Conservation (phyloP, 2,888 invertebrate genomes). For the Drosophila buzzatii region DNA sequence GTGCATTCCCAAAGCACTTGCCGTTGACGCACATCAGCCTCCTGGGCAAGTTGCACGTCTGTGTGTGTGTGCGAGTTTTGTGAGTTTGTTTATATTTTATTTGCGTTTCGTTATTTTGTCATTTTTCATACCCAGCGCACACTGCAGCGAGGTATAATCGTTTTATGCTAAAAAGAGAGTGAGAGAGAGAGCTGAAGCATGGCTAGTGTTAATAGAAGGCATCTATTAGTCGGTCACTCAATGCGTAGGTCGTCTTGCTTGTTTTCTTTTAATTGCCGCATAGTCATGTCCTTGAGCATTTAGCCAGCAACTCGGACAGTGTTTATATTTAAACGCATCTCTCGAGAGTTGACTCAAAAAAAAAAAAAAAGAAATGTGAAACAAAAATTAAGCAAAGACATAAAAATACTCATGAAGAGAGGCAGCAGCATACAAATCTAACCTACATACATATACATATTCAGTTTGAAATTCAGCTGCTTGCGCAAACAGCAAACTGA, state of each 20-base stretch:
- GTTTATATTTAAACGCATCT: conserved; percentile 62
- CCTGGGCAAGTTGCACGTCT: conserved; percentile 40
- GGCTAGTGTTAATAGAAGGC: not conserved
- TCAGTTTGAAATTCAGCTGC: conserved; percentile 33
- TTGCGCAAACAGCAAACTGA: conserved; percentile 30
- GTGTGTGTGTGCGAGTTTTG: not conserved
- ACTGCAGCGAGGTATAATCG: not conserved
- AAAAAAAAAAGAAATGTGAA: not conserved
- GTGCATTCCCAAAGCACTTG: conserved; percentile 40
- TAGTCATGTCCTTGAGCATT: conserved; percentile 60
- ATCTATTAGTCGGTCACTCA: not conserved
- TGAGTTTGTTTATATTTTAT: conserved; percentile 46
- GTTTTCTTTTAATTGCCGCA: conserved; percentile 58
- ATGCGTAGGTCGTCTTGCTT: not conserved
- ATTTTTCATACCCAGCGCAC: conserved; percentile 8
- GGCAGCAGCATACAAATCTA: conserved; percentile 1
- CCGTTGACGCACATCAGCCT: conserved; percentile 54
- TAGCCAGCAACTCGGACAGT: conserved; percentile 35
- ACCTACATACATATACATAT: conserved; percentile 23
- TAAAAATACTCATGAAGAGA: conserved; percentile 18
- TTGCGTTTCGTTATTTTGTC: conserved; percentile 41
- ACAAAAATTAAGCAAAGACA: conserved; percentile 4
- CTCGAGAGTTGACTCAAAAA: conserved; percentile 16
- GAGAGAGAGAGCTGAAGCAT: too few relatives aligned
- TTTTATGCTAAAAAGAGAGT: not conserved